Percentiles rank a stretch among this genome's conserved stretches.
These are phyloP conservation scores for Macrochelys suwanniensis DNA, from an alignment of 2,797 vertebrate species.

Conservation along the genomic window DNA sequence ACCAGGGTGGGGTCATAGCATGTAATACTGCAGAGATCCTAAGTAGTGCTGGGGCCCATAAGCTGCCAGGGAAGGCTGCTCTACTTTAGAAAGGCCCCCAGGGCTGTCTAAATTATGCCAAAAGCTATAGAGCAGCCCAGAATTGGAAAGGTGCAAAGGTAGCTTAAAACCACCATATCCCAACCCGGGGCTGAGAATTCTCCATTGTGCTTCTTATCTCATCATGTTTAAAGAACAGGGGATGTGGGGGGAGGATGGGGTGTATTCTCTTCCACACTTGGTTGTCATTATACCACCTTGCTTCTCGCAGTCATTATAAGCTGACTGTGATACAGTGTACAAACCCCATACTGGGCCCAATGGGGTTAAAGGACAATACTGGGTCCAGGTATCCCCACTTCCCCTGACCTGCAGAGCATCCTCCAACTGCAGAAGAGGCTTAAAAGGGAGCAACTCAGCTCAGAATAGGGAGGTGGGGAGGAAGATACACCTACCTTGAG, in stretches of 20 bases:
- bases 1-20: background rate
- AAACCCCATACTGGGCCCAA: no score
- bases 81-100: background rate
- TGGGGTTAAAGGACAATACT: no score
- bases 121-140: background rate
- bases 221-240: background rate
- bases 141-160: background rate
- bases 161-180: background rate
- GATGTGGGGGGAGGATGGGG: background rate
- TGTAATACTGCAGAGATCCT: background rate
- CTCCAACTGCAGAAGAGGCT: no score
- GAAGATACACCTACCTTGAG: no score
- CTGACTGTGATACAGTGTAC: no score
- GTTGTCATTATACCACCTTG: background rate
- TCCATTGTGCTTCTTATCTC: background rate
- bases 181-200: background rate
- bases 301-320: background rate
- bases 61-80: background rate
- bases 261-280: background rate
- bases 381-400: no score
- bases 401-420: no score
- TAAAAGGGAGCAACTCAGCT: no score
- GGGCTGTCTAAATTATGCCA: accelerated
- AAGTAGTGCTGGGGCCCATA: background rate
- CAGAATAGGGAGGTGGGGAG: no score